Evolutionary conservation across 2,113 vertebrate genomes (phyloP).

Genomic region (Eurystomus gularis): DNA sequence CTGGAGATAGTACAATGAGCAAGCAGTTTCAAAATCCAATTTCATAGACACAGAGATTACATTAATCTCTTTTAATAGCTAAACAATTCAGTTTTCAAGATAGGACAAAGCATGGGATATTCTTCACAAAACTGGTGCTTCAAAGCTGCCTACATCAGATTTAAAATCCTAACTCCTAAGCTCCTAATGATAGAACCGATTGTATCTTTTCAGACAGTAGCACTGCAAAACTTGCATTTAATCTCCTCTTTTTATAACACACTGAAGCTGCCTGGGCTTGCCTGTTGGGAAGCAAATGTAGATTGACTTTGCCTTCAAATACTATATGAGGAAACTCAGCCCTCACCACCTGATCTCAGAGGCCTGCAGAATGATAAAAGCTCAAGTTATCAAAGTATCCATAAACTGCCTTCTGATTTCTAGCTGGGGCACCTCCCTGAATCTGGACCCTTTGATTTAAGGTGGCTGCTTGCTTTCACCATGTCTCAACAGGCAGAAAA

Average conservation of each 20-base stretch:
- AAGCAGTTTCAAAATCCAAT: conserved; percentile 55
- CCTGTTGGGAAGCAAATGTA: conserved; percentile 51
- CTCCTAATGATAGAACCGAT: conserved; percentile 9
- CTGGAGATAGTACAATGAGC: conserved; percentile 5
- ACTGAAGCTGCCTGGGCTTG: conserved; percentile 50
- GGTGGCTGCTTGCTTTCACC: conserved; percentile 49
- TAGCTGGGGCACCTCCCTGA: conserved; percentile 35
- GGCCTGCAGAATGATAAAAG: conserved; percentile 45
- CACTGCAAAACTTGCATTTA: conserved; percentile 24
- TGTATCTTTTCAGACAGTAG: conserved; percentile 46
- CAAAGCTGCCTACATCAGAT: conserved; percentile 40
- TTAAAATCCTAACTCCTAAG: conserved; percentile 27
- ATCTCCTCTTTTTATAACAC: conserved; percentile 36
- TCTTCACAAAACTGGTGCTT: conserved; percentile 42
- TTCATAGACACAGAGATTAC: conserved; percentile 57
- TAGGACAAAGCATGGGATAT: conserved; percentile 44
- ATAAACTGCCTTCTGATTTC: conserved; percentile 39
- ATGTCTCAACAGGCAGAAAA: conserved; percentile 51
- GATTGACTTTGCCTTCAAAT: conserved; percentile 53
- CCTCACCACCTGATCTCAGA: conserved; percentile 37
- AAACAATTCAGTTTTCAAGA: conserved; percentile 60
- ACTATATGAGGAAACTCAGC: not conserved
- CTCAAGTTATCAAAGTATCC: conserved; percentile 46
- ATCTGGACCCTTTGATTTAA: conserved; percentile 54
- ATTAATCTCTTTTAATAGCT: conserved; percentile 59